phyloP scores from a whole-genome alignment of 2,113 vertebrate species.

The Entelurus aequoreus region DNA sequence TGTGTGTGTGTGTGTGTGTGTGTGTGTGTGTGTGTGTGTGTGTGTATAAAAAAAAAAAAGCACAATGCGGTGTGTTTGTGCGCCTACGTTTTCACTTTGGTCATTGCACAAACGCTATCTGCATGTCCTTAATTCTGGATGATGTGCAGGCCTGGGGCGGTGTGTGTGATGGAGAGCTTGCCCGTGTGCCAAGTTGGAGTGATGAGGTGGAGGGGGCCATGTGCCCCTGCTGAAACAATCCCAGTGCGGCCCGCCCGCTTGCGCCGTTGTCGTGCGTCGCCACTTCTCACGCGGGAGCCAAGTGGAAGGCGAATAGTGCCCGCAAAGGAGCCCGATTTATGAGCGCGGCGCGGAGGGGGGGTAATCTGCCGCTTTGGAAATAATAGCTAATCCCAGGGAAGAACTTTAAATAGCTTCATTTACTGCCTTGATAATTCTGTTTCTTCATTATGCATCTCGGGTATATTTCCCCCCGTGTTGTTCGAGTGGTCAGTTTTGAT shows the following conservation, averaged over 20 bases:
- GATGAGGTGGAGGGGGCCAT: conserved; percentile 48
- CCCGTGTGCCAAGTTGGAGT: conserved; percentile 65
- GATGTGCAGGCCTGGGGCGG: conserved; percentile 74
- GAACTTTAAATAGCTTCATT: conserved; percentile 33
- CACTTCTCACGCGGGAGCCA: conserved; percentile 26
- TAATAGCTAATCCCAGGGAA: conserved; percentile 41
- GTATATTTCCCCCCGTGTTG: conserved; percentile 20
- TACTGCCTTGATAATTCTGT: conserved; percentile 24
- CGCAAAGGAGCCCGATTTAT: conserved; percentile 50
- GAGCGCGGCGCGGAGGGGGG: conserved; percentile 15
- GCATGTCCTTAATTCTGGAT: conserved; percentile 78
- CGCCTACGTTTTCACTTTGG: conserved; percentile 62
- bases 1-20: conserved; percentile 11
- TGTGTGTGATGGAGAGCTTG: conserved; percentile 70
- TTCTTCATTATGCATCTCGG: conserved; percentile 17
- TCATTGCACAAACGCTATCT: conserved; percentile 70
- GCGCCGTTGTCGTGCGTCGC: conserved; percentile 12
- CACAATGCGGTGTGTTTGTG: conserved; percentile 29
- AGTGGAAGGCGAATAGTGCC: conserved; percentile 1
- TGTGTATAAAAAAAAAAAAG: not conserved
- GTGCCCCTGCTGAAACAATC: conserved; percentile 42
- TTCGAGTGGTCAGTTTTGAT: conserved; percentile 38
- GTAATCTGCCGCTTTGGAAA: conserved; percentile 46
- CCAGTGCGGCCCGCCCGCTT: conserved; percentile 29
- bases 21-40: conserved; percentile 12